Percentiles rank a stretch among this genome's conserved stretches.
Evolutionary conservation across 1,140 invertebrate species (phyloP).

Genomic region (Tribolium madens): DNA sequence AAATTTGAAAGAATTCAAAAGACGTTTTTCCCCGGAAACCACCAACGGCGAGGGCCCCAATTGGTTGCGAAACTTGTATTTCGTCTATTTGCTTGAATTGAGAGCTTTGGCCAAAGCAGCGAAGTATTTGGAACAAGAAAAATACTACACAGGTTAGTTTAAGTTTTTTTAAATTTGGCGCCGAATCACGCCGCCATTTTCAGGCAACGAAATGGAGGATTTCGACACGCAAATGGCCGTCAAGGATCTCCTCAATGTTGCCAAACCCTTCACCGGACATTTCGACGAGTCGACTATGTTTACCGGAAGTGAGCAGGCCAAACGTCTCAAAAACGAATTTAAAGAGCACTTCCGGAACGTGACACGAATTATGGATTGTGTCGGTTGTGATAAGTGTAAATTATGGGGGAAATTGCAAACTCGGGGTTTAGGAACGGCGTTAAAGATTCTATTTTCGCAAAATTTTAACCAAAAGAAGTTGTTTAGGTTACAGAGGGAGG

Average conservation of each 20-base stretch:
- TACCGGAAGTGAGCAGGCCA: slow-evolving; percentile 80
- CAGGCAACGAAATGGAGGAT: slow-evolving; percentile 84
- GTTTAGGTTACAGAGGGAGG: slow-evolving; percentile 89
- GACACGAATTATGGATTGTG: slow-evolving; percentile 99
- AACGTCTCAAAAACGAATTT: slow-evolving; percentile 90
- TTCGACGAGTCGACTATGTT: slow-evolving; percentile 98
- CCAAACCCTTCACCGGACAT: slow-evolving; percentile 84
- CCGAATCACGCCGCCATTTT: no score
- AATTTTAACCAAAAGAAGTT: slow-evolving; percentile 75
- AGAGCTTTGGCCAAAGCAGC: slow-evolving; percentile 94
- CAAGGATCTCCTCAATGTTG: slow-evolving; percentile 80
- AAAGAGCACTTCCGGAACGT: slow-evolving; percentile 97
- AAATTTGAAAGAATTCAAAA: slow-evolving; percentile 89
- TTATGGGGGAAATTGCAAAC: slow-evolving; percentile 98
- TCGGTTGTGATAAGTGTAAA: slow-evolving; percentile 99
- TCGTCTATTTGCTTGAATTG: slow-evolving; percentile 94
- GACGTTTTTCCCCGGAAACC: slow-evolving; percentile 87
- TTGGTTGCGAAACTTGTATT: slow-evolving; percentile 97
- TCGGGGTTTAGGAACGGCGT: slow-evolving; percentile 95
- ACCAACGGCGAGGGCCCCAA: slow-evolving; percentile 91
- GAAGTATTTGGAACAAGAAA: slow-evolving; percentile 88
- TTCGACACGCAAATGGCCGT: slow-evolving; percentile 87
- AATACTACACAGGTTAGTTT: slow-evolving; percentile 89
- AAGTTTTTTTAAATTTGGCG: no score
- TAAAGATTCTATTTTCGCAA: slow-evolving; percentile 98